phyloP scores from a whole-genome alignment of 2,113 vertebrate genomes.

The Microcebus griseorufus region DNA sequence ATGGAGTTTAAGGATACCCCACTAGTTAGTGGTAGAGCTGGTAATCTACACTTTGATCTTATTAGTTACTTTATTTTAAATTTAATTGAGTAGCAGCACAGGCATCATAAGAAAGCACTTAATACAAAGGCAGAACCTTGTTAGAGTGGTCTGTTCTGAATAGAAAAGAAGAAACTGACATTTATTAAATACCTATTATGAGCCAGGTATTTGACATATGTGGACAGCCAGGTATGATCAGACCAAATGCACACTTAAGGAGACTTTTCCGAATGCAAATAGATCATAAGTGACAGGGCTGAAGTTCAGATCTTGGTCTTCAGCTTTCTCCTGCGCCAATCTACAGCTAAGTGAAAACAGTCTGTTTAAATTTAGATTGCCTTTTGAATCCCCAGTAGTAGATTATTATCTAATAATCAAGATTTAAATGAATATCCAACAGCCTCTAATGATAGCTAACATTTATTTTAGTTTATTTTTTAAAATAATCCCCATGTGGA shows the following conservation, averaged over 20 bases:
- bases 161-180: not conserved
- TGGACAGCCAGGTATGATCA: not conserved
- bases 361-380: slow-evolving; percentile 20
- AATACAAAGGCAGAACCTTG: not conserved
- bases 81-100: not conserved
- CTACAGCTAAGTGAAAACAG: not conserved
- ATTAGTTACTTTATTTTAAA: slow-evolving; percentile 37
- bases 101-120: not conserved
- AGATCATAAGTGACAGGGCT: not conserved
- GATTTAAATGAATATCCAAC: not conserved
- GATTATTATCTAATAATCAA: not conserved
- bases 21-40: not conserved
- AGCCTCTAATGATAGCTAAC: not conserved
- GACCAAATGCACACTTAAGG: not conserved
- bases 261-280: not conserved
- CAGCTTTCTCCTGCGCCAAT: not conserved
- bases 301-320: not conserved
- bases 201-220: not conserved
- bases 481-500: too few species aligned
- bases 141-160: not conserved
- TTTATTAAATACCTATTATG: not conserved
- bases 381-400: not conserved
- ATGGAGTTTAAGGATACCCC: not conserved
- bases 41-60: not conserved
- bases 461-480: too few species aligned